Percentiles rank a stretch among this genome's conserved stretches.
These are phyloP conservation scores for Nysson spinosus DNA, from an alignment of 2,888 invertebrate genomes.

Conservation along the genomic window DNA sequence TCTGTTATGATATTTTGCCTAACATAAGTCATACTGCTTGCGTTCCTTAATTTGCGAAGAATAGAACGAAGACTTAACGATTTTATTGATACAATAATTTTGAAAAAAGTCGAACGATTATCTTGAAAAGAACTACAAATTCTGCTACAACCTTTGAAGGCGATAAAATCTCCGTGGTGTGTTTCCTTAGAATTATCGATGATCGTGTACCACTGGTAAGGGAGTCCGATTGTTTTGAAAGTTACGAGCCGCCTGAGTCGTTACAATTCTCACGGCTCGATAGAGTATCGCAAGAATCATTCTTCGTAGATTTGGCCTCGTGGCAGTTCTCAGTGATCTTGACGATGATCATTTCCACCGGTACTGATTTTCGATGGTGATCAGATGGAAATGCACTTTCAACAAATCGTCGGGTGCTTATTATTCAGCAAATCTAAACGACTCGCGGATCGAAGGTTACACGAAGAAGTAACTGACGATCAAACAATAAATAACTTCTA, in stretches of 20 bases:
- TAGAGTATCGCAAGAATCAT: conserved; percentile 32
- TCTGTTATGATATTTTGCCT: too few species aligned
- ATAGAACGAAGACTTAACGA: too few species aligned
- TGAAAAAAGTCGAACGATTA: too few species aligned
- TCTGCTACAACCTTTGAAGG: conserved; percentile 17
- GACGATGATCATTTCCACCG: conserved; percentile 58
- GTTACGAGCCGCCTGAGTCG: conserved; percentile 38
- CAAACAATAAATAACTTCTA: too few species aligned
- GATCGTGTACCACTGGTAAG: conserved; percentile 12
- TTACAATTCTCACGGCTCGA: conserved; percentile 69
- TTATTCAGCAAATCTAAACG: conserved; percentile 8
- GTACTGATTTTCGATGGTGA: conserved; percentile 39
- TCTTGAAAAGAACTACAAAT: too few species aligned
- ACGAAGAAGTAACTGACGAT: neutral
- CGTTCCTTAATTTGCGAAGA: too few species aligned
- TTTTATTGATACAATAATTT: too few species aligned
- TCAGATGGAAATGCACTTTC: conserved; percentile 13
- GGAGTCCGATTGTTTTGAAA: conserved; percentile 31
- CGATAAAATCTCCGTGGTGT: conserved; percentile 23
- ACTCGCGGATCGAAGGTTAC: conserved; percentile 1
- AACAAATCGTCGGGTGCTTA: conserved; percentile 3
- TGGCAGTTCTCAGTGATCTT: conserved; percentile 61
- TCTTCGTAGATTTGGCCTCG: conserved; percentile 52
- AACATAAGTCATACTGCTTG: too few species aligned
- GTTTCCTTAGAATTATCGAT: conserved; percentile 31